Evolutionary conservation across 2,888 invertebrate genomes (phyloP).

Genomic region (Lasioglossum malachurum): DNA sequence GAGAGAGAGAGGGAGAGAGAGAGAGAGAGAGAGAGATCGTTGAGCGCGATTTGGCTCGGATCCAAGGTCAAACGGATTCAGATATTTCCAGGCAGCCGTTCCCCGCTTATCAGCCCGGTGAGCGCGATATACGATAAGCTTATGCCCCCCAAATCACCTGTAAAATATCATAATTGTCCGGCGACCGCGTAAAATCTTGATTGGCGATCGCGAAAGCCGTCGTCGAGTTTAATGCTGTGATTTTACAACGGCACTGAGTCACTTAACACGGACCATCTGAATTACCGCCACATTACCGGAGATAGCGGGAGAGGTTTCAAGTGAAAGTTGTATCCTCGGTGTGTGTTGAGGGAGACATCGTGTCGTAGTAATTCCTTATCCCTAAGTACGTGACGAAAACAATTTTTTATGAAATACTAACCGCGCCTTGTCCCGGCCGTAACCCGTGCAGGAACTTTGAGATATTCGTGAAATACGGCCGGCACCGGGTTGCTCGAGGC

Average conservation of each 20-base stretch:
- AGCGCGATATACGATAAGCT: slow-evolving; percentile 64
- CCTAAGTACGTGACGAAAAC: slow-evolving; percentile 34
- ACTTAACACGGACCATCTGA: slow-evolving; percentile 60
- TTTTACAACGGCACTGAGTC: slow-evolving; percentile 64
- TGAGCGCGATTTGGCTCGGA: slow-evolving; percentile 54
- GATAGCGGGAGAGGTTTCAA: slow-evolving; percentile 38
- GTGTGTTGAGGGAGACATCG: slow-evolving; percentile 19
- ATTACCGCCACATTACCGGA: slow-evolving; percentile 43
- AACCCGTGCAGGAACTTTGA: not conserved
- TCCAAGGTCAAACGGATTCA: slow-evolving; percentile 69
- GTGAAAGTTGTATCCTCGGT: slow-evolving; percentile 18
- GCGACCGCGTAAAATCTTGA: slow-evolving; percentile 67
- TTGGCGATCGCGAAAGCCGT: slow-evolving; percentile 59
- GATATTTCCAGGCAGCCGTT: slow-evolving; percentile 65
- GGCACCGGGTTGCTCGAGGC: not conserved
- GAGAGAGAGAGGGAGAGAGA: slow-evolving; percentile 47
- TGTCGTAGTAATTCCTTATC: slow-evolving; percentile 48
- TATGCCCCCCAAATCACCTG: slow-evolving; percentile 50
- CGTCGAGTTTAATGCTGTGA: slow-evolving; percentile 65
- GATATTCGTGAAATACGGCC: not conserved
- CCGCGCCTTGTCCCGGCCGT: not conserved
- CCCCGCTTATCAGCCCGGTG: slow-evolving; percentile 59
- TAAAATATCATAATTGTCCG: slow-evolving; percentile 65
- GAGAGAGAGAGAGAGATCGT: slow-evolving; percentile 52
- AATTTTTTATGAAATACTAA: slow-evolving; percentile 22